These are phyloP conservation scores for Gymnogyps californianus DNA, from an alignment of 2,113 vertebrate genomes.

Conservation along the genomic window DNA sequence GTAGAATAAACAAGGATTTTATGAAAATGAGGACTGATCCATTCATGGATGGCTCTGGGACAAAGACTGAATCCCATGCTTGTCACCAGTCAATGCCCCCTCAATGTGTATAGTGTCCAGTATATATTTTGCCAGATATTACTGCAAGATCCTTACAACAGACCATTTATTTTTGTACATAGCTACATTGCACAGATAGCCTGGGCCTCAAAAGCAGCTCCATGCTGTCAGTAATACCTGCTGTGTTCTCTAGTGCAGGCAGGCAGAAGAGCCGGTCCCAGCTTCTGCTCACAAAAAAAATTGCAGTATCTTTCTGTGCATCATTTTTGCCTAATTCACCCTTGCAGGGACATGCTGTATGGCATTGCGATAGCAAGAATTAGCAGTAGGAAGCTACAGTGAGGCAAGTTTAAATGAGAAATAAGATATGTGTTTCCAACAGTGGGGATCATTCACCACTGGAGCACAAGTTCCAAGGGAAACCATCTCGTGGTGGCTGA, in stretches of 20 bases:
- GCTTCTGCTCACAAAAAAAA: background rate
- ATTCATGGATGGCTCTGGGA: background rate
- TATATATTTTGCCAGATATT: background rate
- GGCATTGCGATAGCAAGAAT: background rate
- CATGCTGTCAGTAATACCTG: background rate
- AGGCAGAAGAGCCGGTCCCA: background rate
- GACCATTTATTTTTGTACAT: background rate
- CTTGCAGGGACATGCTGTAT: background rate
- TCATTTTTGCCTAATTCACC: background rate
- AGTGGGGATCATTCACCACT: background rate
- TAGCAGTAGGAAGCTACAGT: background rate
- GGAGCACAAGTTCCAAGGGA: background rate
- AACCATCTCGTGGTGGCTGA: background rate
- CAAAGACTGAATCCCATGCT: background rate
- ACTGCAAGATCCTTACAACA: background rate
- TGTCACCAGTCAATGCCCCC: background rate
- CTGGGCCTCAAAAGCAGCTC: background rate
- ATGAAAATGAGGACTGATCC: background rate
- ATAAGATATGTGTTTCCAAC: background rate
- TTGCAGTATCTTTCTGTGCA: rapidly evolving
- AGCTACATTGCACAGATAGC: background rate
- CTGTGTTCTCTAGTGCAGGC: background rate
- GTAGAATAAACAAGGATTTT: background rate
- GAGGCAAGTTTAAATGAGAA: background rate
- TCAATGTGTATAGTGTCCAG: background rate